These are phyloP conservation scores for Sapajus apella DNA, from an alignment of 2,113 vertebrate species.

Conservation along the genomic window DNA sequence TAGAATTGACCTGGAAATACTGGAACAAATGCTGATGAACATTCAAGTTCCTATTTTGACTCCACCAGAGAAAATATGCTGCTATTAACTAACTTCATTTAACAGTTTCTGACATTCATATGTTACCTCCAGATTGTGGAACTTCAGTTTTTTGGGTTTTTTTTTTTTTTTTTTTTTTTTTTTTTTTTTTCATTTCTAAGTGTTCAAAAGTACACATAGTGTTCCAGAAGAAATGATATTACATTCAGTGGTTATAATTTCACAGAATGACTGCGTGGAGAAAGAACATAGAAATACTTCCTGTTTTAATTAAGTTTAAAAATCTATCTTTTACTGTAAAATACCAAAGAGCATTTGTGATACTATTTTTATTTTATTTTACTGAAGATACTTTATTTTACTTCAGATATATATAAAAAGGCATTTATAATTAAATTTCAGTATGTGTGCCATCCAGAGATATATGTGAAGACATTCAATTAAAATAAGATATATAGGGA, in stretches of 20 bases:
- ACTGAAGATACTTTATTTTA: neutral
- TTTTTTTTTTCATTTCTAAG: neutral
- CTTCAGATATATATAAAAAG: neutral
- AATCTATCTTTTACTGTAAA: slow-evolving; percentile 13
- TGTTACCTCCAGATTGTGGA: neutral
- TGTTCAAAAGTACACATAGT: neutral
- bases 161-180: neutral
- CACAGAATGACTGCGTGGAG: neutral
- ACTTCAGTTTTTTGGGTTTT: neutral
- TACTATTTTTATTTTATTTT: slow-evolving; percentile 5
- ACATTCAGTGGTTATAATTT: neutral
- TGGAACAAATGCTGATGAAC: neutral
- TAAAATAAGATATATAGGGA: neutral
- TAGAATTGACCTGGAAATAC: neutral
- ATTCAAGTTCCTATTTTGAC: neutral
- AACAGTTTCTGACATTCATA: neutral
- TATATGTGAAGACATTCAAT: no score
- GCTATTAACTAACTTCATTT: neutral
- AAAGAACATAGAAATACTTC: slow-evolving; percentile 1
- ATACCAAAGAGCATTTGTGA: neutral
- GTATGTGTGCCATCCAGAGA: neutral
- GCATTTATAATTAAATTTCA: neutral
- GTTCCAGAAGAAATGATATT: neutral
- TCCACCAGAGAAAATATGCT: neutral
- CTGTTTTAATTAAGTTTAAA: slow-evolving; percentile 10